These are phyloP conservation scores for Drosophila aff. DNA, from an alignment of 1,140 invertebrate species.

Conservation along the genomic window DNA sequence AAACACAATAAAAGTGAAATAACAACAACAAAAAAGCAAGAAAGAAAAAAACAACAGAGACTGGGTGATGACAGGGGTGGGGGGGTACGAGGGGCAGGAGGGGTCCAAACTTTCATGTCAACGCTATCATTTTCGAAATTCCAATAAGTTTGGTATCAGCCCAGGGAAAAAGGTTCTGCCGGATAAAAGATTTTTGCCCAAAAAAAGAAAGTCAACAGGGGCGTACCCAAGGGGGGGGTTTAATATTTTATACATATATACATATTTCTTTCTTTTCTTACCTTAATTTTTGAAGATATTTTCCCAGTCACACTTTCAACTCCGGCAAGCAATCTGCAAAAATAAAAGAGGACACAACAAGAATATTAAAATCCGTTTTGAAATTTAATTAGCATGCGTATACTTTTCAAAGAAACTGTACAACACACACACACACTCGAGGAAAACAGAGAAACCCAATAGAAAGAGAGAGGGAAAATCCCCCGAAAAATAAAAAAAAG, in stretches of 20 bases:
- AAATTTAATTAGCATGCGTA: constrained; percentile 70
- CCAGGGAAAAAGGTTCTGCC: constrained; percentile 12
- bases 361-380: constrained; percentile 10
- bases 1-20: constrained; percentile 71
- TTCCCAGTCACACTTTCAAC: constrained; percentile 30
- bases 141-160: constrained; percentile 56
- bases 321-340: constrained; percentile 37
- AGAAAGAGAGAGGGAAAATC: background rate
- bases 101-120: constrained; percentile 45
- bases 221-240: background rate
- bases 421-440: background rate
- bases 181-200: background rate
- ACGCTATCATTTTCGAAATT: constrained; percentile 71
- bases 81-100: background rate
- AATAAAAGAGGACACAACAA: constrained; percentile 4
- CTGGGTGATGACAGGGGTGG: constrained; percentile 3
- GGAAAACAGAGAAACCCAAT: no score
- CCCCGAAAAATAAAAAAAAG: background rate
- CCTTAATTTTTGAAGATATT: constrained; percentile 14
- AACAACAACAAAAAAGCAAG: constrained; percentile 17
- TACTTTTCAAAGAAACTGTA: constrained; percentile 36
- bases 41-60: background rate
- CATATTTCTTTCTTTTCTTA: constrained; percentile 1
- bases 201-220: background rate
- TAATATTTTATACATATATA: background rate